phyloP scores from a whole-genome alignment of 2,113 vertebrate species.

The Typhlomys cinereus region DNA sequence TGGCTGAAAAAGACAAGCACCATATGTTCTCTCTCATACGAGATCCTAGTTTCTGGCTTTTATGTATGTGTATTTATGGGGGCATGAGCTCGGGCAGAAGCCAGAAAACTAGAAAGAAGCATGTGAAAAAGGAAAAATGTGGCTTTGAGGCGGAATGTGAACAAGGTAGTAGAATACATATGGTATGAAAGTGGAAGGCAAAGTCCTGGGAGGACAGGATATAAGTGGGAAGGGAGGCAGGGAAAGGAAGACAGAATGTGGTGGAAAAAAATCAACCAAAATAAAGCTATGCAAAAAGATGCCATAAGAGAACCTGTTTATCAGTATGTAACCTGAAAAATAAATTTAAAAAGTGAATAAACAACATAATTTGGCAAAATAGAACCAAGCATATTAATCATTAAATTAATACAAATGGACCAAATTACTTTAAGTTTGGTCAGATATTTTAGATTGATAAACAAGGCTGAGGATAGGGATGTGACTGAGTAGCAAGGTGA shows the following conservation, averaged over 20 bases:
- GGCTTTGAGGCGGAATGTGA: too few species aligned
- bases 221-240: neutral
- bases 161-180: too few species aligned
- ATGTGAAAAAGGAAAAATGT: too few species aligned
- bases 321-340: neutral
- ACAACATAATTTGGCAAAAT: neutral
- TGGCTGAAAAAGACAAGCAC: neutral
- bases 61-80: too few species aligned
- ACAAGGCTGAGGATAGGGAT: neutral
- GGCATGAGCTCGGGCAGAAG: too few species aligned
- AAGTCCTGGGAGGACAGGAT: neutral
- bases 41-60: neutral
- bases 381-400: neutral
- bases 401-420: neutral
- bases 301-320: too few species aligned
- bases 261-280: too few species aligned
- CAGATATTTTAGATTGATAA: neutral
- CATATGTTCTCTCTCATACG: neutral
- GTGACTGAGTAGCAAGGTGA: neutral
- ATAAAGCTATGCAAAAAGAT: too few species aligned
- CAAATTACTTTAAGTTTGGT: neutral
- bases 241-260: neutral
- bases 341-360: neutral
- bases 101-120: neutral
- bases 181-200: neutral